These are phyloP conservation scores for Malthinus seriepunctatus DNA, from an alignment of 2,888 invertebrate genomes.

Conservation along the genomic window DNA sequence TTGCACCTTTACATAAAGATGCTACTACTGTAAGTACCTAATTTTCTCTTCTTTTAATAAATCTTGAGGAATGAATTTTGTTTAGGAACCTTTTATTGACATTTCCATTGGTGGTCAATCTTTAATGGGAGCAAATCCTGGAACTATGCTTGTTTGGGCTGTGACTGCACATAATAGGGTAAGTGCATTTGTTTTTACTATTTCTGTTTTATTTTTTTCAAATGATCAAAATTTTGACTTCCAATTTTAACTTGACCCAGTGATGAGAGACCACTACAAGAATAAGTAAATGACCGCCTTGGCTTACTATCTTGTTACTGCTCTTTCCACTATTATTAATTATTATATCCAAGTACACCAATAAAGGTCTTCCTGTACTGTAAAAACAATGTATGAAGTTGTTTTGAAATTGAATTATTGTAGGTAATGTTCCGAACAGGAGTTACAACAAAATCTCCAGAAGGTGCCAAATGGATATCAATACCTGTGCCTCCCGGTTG, in stretches of 20 bases:
- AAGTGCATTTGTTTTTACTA: constrained; percentile 19
- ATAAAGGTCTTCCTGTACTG: too few species aligned
- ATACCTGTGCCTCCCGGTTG: constrained; percentile 75
- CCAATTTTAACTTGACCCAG: too few species aligned
- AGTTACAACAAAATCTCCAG: constrained; percentile 80
- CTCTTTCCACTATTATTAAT: too few species aligned
- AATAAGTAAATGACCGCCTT: too few species aligned
- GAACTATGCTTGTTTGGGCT: constrained; percentile 86
- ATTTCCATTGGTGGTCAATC: constrained; percentile 84
- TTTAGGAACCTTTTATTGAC: constrained; percentile 89
- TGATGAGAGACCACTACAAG: too few species aligned
- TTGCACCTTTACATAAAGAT: constrained; percentile 86
- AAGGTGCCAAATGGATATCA: constrained; percentile 84
- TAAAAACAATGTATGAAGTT: too few species aligned
- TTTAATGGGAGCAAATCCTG: constrained; percentile 75
- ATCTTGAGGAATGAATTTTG: constrained; percentile 26
- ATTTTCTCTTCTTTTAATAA: background rate
- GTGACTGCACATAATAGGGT: constrained; percentile 89
- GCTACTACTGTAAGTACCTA: constrained; percentile 66
- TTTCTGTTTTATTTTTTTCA: background rate
- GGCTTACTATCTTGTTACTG: too few species aligned
- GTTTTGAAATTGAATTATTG: constrained; percentile 26
- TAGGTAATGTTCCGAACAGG: constrained; percentile 84
- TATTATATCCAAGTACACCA: too few species aligned
- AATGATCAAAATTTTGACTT: background rate